Base-by-base conservation (phyloP, 2,113 vertebrate species). In the Rhegmatorhina hoffmannsi region DNA sequence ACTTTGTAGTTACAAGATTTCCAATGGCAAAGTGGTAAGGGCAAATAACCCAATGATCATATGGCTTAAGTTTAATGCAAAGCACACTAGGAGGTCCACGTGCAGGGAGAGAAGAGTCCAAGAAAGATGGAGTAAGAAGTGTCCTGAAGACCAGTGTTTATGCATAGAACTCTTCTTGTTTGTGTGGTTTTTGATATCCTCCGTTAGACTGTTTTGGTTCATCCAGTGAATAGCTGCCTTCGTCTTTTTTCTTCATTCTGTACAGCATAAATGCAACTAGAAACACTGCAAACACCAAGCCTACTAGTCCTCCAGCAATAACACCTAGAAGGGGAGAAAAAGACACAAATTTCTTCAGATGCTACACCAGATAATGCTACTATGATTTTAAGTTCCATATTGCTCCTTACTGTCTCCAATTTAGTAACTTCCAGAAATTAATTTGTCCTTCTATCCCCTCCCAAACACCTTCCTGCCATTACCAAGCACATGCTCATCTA, bases 241-340 rank as follows among this genome's bases (percentile, higher is more conserved):
- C 97, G 1, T 98, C 98, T 95, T 98, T 99, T 92, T 98, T 98
- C 95, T 98, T 98, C 98, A 98, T 98, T 89, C 97, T 98, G 94
- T 99, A 99, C 77, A 99, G 97, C 94, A 99, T 97, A 84, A 99
- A 94, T 13, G 94, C 98, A 62, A 98, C 98, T 92, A 99, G 76
- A 69, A 96, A 92, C 49, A 97, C 97, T 6, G 98, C 98, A 6
- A 99, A 97, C 26, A 96, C 73, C 72, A 98, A 93, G 46, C 99
- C 99, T 47, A 97, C 97, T 1, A 98, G 77, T 95, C 98, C 98
- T 87, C 98, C 99, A 18, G 98, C 98, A 83, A 98, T 98, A 87
- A 99, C 95, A 63, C 97, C 99, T 99, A 96, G 18, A 95, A 75
- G 4, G 78, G 36, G 7, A 50, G 3, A 73, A 76, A 89, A 63